Conservation (phyloP, 2,113 vertebrate species). For the Microtus montanus region DNA sequence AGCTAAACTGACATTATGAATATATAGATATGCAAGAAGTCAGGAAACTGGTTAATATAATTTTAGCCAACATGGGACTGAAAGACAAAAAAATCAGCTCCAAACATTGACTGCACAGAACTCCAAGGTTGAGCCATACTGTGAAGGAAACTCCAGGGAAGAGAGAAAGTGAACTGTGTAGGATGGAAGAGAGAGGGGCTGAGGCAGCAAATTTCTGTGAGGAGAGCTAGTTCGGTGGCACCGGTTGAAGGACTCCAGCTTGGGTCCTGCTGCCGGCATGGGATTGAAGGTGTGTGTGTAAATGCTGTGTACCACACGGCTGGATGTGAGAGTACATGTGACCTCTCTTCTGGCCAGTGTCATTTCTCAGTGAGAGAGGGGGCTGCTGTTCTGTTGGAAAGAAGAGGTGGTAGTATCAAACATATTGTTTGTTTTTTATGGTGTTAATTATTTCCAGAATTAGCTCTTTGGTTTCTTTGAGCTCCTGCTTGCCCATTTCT, state of each 20-base stretch:
- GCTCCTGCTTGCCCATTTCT: neutral
- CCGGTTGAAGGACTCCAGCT: neutral
- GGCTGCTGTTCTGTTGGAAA: neutral
- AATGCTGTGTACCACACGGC: rapidly evolving
- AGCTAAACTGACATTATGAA: neutral
- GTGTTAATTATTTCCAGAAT: neutral
- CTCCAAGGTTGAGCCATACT: neutral
- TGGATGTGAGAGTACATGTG: rapidly evolving
- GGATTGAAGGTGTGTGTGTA: neutral
- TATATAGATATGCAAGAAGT: neutral
- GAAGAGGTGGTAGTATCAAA: too few species aligned
- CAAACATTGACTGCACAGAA: neutral
- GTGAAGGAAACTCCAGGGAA: neutral
- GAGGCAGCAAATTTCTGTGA: neutral
- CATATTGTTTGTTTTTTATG: neutral
- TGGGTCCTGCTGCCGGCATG: neutral
- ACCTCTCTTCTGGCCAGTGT: neutral
- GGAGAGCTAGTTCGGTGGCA: neutral
- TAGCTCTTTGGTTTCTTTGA: neutral
- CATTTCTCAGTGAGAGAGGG: neutral
- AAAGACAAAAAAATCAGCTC: neutral
- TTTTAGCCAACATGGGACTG: neutral
- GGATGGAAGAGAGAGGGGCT: neutral
- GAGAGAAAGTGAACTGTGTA: neutral
- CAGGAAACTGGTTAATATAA: neutral